Evolutionary conservation across 2,797 vertebrate species (phyloP), one percentile per base, ranked within the genome.

Genomic region (Lerista edwardsae): DNA sequence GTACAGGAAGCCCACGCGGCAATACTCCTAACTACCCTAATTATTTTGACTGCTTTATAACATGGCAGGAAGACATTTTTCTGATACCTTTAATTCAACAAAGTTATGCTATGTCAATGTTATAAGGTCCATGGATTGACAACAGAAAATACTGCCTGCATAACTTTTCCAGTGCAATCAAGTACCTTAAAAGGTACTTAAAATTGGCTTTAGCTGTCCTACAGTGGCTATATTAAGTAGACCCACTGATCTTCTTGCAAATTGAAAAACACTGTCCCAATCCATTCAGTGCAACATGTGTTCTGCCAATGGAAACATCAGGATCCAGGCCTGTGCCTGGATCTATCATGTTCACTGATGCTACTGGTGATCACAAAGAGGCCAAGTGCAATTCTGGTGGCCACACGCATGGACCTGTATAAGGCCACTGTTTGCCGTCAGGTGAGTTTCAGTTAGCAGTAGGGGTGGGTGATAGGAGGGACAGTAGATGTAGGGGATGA

Each of bases 201-300:
- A 86, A 82, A 59, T 0, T 62, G 19, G 77, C 14, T 75, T 44
- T 3, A 65, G 17, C 47, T 65, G 59, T 36, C 27, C 21, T 74
- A 31, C n/a, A 14, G 6, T n/a, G 73, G 51, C 57, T 88, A 90
- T 39, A 78, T 73, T 79, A 87, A 47, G n/a, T n/a, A n/a, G 89
- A 87, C 1, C 1, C 11, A 55, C 1, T 83, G 29, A 27, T 1
- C n/a, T 76, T 8, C 77, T 1, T 82, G 34, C 71, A 31, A 79
- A 29, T 75, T 36, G 34, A 51, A 68, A 51, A 83, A 39, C 23
- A 68, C 36, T 57, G 65, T 62, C 41, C 31, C 44, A 29, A 1
- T 4, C 51, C 51, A 17, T 10, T 11, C n/a, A 10, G 47, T 47
- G 10, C 6, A 47, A 47, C 15, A 55, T 17, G 51, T 55, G 51